Evolutionary conservation across 1,140 invertebrate genomes (phyloP).

Genomic region (Ips nitidus): DNA sequence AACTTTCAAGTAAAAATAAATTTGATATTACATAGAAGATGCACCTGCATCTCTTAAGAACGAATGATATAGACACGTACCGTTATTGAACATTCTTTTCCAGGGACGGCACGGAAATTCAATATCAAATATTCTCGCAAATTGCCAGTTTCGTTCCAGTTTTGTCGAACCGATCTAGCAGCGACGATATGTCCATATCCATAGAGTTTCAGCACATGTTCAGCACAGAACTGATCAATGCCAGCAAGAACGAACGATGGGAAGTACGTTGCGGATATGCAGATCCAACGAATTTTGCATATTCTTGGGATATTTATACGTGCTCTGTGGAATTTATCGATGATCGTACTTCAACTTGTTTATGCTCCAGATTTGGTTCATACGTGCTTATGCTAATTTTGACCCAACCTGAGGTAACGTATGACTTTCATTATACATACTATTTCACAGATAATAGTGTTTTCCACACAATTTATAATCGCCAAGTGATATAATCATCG

Average conservation of each 20-base stretch:
- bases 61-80: too few species aligned
- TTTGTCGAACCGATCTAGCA: constrained; percentile 12
- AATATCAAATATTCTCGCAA: constrained; percentile 66
- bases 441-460: too few species aligned
- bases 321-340: constrained; percentile 57
- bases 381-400: constrained; percentile 25
- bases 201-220: constrained; percentile 48
- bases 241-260: constrained; percentile 48
- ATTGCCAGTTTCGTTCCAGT: constrained; percentile 50
- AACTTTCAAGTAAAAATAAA: too few species aligned
- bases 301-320: constrained; percentile 56
- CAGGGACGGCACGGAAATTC: constrained; percentile 66
- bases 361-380: constrained; percentile 58
- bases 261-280: constrained; percentile 58
- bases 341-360: constrained; percentile 58
- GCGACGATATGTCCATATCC: constrained; percentile 38
- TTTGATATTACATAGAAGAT: too few species aligned
- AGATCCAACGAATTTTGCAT: constrained; percentile 46
- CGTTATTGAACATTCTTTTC: constrained; percentile 17
- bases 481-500: too few species aligned
- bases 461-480: too few species aligned
- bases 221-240: constrained; percentile 14
- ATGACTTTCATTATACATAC: not conserved
- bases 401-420: constrained; percentile 27
- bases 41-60: too few species aligned